Evolutionary conservation across 2,113 vertebrate genomes (phyloP), one percentile per base, ranked within the genome.

Genomic region (Pygoscelis adeliae): DNA sequence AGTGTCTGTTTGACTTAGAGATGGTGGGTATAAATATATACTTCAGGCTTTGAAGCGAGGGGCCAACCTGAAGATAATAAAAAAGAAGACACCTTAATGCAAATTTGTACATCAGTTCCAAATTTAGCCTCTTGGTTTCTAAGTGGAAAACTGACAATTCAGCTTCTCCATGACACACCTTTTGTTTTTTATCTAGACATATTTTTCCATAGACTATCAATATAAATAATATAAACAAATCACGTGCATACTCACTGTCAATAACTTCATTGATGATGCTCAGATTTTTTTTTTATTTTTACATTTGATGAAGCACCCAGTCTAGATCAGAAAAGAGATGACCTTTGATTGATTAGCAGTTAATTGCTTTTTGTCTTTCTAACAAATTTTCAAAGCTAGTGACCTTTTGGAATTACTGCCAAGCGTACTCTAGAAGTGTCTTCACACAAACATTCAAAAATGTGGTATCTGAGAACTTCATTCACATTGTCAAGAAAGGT

Each of bases 331-430:
- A 76, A 90, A 86, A 93, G 36, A 96, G 95, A 93, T 92, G 58
- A 85, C 85, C 61, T 97, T 93, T 96, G 58, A 95, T 90, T 62
- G 56, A 96, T 92, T 50, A 90, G 16, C 42, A 69, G 20, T 90
- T 97, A 95, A 93, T 95, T 97, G 50, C 59, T 91, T 96, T 96
- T 89, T 88, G 55, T 94, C 77, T 89, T 97, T 91, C 52, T 93
- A 61, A 90, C 36, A 89, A n/a, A 90, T 93, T 58, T 91, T 87
- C 52, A 96, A 72, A 46, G 76, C n/a, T 87, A 63, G 46, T 83
- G 80, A 95, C 76, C 72, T 97, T 98, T 93, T 83, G 34, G 27
- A 92, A 30, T 77, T 87, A 90, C 27, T 93, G 15, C 66, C 79
- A 96, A 93, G 36, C 7, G 61, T 70, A 78, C 30, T 73, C 21